Percentiles rank a stretch among this genome's conserved stretches.
phyloP scores from a whole-genome alignment of 2,113 vertebrate genomes.

The Pseudopodoces humilis region DNA sequence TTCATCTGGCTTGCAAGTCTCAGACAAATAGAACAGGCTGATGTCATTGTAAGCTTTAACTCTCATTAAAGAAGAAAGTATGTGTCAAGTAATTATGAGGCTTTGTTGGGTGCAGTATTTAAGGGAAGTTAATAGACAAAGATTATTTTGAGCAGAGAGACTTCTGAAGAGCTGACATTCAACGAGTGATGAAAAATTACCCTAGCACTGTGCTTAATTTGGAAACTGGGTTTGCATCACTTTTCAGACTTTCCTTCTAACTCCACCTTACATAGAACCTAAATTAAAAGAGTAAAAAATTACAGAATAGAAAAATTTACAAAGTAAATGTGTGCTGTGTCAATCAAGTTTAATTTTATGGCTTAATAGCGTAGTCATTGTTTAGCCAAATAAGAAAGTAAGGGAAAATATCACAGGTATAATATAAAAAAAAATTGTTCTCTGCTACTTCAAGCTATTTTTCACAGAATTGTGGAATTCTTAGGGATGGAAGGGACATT shows the following conservation, averaged over 20 bases:
- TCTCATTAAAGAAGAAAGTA: conserved; percentile 31
- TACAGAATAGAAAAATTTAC: background rate
- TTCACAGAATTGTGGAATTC: background rate
- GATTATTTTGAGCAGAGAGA: background rate
- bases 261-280: background rate
- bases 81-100: conserved; percentile 1
- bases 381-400: background rate
- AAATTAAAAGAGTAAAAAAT: background rate
- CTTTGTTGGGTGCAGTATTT: conserved; percentile 18
- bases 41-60: conserved; percentile 21
- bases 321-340: background rate
- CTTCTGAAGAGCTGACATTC: conserved; percentile 9
- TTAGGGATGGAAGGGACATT: background rate
- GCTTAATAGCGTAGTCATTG: background rate
- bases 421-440: background rate
- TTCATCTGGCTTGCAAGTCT: conserved; percentile 11
- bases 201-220: background rate
- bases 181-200: background rate
- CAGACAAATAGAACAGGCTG: conserved; percentile 39
- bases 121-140: conserved; percentile 31
- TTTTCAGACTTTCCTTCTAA: conserved; percentile 4
- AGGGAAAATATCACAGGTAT: background rate
- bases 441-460: background rate
- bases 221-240: background rate
- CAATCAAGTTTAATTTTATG: background rate